Conservation (phyloP, 2,113 vertebrate species). For the Clinocottus analis region DNA sequence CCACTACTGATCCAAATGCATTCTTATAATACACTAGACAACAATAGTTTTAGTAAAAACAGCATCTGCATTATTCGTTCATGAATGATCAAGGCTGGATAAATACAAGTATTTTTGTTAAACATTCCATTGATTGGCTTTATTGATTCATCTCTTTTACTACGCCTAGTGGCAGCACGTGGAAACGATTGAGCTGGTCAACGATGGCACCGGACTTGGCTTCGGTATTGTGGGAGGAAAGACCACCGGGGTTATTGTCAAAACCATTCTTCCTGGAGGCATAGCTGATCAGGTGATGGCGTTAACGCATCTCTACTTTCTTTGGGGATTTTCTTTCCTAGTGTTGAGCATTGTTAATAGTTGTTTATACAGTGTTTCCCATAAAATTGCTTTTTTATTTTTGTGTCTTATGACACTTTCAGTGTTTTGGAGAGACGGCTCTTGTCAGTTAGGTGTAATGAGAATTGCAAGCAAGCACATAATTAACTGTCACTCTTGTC, state of each 20-base stretch:
- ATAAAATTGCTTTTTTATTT: neutral
- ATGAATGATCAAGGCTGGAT: neutral
- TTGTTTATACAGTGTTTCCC: neutral
- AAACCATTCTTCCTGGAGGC: conserved; percentile 95
- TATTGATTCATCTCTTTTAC: neutral
- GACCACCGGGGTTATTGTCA: conserved; percentile 94
- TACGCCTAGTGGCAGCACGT: conserved; percentile 90
- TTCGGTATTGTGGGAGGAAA: conserved; percentile 97
- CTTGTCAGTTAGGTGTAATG: conserved; percentile 6
- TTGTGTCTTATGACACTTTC: neutral
- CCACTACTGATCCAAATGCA: neutral
- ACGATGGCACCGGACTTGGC: conserved; percentile 94
- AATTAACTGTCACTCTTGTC: conserved; percentile 27
- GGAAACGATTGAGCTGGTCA: conserved; percentile 93
- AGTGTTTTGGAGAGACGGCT: neutral
- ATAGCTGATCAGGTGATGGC: conserved; percentile 91
- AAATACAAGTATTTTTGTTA: neutral
- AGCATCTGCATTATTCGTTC: too few relatives aligned
- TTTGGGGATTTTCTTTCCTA: neutral
- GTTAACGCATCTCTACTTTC: neutral
- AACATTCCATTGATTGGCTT: neutral
- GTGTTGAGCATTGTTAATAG: neutral
- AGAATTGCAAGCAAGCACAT: conserved; percentile 17
- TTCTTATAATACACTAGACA: neutral
- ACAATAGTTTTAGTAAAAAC: neutral